Conservation (phyloP, 1,140 invertebrate species). For the Mizuhopecten yessoensis region DNA sequence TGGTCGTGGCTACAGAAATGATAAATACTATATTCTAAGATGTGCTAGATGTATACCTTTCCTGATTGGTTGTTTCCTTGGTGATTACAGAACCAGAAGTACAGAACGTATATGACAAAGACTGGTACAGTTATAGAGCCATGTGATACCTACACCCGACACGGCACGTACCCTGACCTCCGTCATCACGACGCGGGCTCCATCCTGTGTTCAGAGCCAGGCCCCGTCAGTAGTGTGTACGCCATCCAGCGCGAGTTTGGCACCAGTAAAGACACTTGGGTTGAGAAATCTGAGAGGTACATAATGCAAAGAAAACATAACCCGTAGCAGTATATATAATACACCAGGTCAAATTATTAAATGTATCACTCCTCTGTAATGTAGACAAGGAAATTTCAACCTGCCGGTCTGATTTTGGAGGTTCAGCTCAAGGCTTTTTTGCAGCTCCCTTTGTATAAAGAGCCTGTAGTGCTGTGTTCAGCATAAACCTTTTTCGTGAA, state of each 20-base stretch:
- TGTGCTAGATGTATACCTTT: no score
- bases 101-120: constrained; percentile 67
- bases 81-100: constrained; percentile 52
- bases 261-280: constrained; percentile 69
- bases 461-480: no score
- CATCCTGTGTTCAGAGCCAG: constrained; percentile 72
- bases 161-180: constrained; percentile 63
- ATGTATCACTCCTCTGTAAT: no score
- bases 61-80: background rate
- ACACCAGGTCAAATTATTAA: no score
- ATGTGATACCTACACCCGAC: constrained; percentile 68
- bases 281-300: constrained; percentile 71
- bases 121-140: constrained; percentile 58
- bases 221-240: constrained; percentile 71
- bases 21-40: no score
- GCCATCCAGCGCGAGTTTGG: constrained; percentile 66
- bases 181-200: constrained; percentile 50
- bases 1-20: no score
- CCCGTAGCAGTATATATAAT: no score
- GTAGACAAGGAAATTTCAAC: no score
- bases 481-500: no score
- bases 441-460: no score
- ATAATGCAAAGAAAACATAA: background rate
- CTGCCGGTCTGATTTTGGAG: no score
- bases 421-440: no score